phyloP scores from a whole-genome alignment of 2,888 invertebrate genomes.

The Ernsta delagoae region DNA sequence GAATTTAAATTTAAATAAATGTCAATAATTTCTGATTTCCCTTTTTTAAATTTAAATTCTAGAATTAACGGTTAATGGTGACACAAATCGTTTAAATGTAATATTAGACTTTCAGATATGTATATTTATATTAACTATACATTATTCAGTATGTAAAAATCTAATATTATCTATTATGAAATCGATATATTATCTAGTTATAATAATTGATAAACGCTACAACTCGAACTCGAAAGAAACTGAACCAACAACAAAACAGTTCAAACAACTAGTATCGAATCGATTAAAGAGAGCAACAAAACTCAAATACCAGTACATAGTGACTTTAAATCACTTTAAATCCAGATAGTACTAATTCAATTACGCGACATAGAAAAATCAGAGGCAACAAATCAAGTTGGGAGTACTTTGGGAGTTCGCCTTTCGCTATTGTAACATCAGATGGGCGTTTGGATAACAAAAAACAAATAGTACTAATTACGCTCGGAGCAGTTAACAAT shows the following conservation, averaged over 20 bases:
- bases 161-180: not conserved
- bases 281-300: not conserved
- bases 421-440: slow-evolving; percentile 73
- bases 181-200: no score
- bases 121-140: no score
- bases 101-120: no score
- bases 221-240: not conserved
- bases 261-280: not conserved
- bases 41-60: no score
- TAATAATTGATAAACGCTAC: not conserved
- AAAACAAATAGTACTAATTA: slow-evolving; percentile 83
- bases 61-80: no score
- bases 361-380: slow-evolving; percentile 44
- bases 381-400: slow-evolving; percentile 58
- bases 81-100: no score
- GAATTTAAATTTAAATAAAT: no score
- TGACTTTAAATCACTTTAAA: not conserved
- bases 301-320: not conserved
- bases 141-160: no score
- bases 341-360: slow-evolving; percentile 28
- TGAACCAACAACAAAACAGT: not conserved
- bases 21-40: no score
- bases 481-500: slow-evolving; percentile 72
- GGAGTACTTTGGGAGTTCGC: slow-evolving; percentile 62
- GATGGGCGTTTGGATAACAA: slow-evolving; percentile 65